Base-by-base conservation (phyloP, 2,797 vertebrate species). In the Sebastes diploproa region DNA sequence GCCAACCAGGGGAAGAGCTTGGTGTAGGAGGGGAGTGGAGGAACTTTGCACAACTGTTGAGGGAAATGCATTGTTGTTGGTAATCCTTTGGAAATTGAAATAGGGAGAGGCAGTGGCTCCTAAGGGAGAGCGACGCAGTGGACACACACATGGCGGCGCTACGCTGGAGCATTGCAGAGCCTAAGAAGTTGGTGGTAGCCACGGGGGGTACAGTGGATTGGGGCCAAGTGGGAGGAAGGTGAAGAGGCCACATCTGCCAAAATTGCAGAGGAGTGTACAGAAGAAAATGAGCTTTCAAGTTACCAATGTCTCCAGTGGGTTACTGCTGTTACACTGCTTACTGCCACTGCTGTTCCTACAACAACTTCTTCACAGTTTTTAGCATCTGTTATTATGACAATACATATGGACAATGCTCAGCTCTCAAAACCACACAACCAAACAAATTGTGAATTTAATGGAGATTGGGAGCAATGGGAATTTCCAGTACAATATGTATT, bases 21-120 rank as follows among this genome's bases (percentile, higher is more conserved):
- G 58, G 63, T 76, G 56, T 50, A 54, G 62, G 59, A 72, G 74
- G 66, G 75, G 72, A 86, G 83, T 25, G 78, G 73, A 85, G 86
- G 88, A 92, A 93, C 89, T 92, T 90, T 91, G 79, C 77, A 91
- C 86, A 91, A 91, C 88, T 91, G 88, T 87, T 91, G 81, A 86
- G 71, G 82, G 90, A 90, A 50, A 90, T 84, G 83, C 78, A 93
- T 92, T 94, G 90, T 93, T 90, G 88, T 83, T 85, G 83, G 80
- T 94, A 93, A 95, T 94, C 88, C 86, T 83, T 86, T 82, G 85
- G 82, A 94, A 95, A 95, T 90, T 92, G 86, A 93, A 93, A 94
- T 83, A 82, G 80, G 72, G 90, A 87, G 84, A 83, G 58, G 78
- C 59, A 75, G 54, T 63, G 81, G 80, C 75, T 87, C 72, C 82